Evolutionary conservation across 92 coral and sea anemone genomes (phyloP), one percentile per base, ranked within the genome.

Genomic region (Muricea muricata): DNA sequence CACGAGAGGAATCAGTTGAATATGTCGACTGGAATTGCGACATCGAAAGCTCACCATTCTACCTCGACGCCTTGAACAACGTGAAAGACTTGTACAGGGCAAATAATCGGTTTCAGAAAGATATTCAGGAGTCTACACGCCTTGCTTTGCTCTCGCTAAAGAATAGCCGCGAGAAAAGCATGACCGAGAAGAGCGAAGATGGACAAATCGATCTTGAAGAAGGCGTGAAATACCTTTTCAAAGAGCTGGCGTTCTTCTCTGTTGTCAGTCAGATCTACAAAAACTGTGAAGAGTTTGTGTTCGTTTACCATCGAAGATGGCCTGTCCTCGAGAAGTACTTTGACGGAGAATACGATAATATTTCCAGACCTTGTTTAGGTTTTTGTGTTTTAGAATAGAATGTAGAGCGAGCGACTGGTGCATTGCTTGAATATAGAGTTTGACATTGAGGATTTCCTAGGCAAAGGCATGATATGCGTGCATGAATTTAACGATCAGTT

Each of bases 271-370:
- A 65, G 33, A 75, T 92, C 77, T 86, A 92, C 52, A 73, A 87
- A 33, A 50, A 58, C 63, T 92, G 95, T 41, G 57, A 86, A 21
- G 92, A 89, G 45, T 94, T 78, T 83, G 95, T 94, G 4, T 20
- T 88, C 8, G 98, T 94, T 50, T 94, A 94, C 84, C 95, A 94
- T 46, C 95, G 98, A 48, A 23, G 89, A 0, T 90, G 93, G 93
- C 95, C 93, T 31, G 90, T 94, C 26, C 39, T 94, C 50, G 95
- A 94, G 82, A 94, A 85, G 52, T 90, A 63, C 73, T 85, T 90
- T 52, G 89, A 70, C 25, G 98, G 98, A 26, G 65, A 25, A 57
- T 94, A 92, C 40, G 95, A 94, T 57, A 84, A 84, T 21, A 54
- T 86, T 52, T 84, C 26, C 6, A 86, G 84, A 66, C 85, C 95